Base-by-base conservation (phyloP, 2,113 vertebrate genomes). In the Caloenas nicobarica region DNA sequence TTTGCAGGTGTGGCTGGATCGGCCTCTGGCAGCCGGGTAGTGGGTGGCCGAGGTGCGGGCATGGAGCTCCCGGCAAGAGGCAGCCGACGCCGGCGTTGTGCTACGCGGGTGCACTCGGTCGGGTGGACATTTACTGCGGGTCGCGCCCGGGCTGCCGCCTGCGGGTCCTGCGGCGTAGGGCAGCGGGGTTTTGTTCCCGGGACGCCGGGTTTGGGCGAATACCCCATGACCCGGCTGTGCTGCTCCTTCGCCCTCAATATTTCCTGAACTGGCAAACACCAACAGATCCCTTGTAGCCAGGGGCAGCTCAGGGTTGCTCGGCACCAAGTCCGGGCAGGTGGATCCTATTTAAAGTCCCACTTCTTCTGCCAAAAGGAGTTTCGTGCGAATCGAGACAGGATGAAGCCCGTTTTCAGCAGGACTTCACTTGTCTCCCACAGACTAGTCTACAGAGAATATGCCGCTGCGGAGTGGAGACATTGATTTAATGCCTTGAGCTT, bases 401-500 rank as follows among this genome's bases (percentile, higher is more conserved):
- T 7, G 69, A 78, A 94, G 57, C 57, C 48, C 51, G 19, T 74
- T 88, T 78, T 36, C 61, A 78, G 69, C 72, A 92, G 65, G 82
- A 81, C 77, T 83, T 88, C 86, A 15, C 93, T 77, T 77, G 87
- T 68, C 56, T 81, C 73, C 69, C 61, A 18, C 68, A 31, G 51
- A 40, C 24, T 12, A 28, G 60, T 36, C 82, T 72, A 7, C 11
- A 65, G 92, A 91, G 81, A 77, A 85, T 87, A 86, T 33, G 38
- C 48, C 77, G 44, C 77, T 85, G 89, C 86, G 19, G 70, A 91
- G 70, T 22, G 62, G 61, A 91, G 70, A 80, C 83, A 91, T 89
- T 85, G 83, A 95, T 96, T 95, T 93, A 88, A 86, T 89, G 86
- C 48, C 82, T 77, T 34, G 65, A 69, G 80, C 65, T 93, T n/a